phyloP scores from a whole-genome alignment of 2,888 invertebrate genomes.

The Xiphydria camelus region DNA sequence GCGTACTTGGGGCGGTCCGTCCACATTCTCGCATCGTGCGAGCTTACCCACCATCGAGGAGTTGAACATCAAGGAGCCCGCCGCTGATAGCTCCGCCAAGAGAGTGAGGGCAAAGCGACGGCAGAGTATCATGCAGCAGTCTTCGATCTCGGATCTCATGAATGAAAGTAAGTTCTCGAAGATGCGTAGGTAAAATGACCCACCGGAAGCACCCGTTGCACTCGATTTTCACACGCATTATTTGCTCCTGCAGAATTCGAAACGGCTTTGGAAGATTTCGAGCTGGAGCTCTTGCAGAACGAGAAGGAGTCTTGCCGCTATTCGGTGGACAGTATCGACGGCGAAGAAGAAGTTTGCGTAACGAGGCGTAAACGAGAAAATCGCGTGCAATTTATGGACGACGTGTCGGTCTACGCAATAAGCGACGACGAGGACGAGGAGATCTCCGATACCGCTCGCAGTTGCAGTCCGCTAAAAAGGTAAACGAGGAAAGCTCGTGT shows the following conservation, averaged over 20 bases:
- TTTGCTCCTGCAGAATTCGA: constrained; percentile 28
- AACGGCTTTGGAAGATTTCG: constrained; percentile 51
- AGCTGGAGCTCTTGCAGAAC: constrained; percentile 50
- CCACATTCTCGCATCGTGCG: constrained; percentile 6
- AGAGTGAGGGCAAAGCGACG: constrained; percentile 21
- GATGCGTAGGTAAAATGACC: too few species aligned
- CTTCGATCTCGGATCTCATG: background rate
- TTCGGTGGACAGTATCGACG: constrained; percentile 14
- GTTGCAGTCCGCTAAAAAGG: background rate
- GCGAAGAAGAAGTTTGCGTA: constrained; percentile 13
- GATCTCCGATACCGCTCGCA: too few species aligned
- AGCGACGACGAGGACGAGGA: constrained; percentile 9
- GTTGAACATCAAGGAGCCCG: background rate
- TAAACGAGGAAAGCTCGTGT: constrained; percentile 8
- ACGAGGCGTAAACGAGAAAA: constrained; percentile 5
- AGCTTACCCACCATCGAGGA: constrained; percentile 28
- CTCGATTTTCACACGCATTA: too few species aligned
- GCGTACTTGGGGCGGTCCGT: constrained; percentile 48
- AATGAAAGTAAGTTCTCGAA: background rate
- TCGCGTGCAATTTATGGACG: constrained; percentile 13
- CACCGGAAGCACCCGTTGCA: too few species aligned
- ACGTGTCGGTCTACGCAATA: constrained; percentile 2
- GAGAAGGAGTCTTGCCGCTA: constrained; percentile 30
- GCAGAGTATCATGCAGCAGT: constrained; percentile 33
- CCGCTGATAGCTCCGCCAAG: background rate